These are phyloP conservation scores for Ornithoptera priamus DNA, from an alignment of 2,888 invertebrate genomes.

Conservation along the genomic window DNA sequence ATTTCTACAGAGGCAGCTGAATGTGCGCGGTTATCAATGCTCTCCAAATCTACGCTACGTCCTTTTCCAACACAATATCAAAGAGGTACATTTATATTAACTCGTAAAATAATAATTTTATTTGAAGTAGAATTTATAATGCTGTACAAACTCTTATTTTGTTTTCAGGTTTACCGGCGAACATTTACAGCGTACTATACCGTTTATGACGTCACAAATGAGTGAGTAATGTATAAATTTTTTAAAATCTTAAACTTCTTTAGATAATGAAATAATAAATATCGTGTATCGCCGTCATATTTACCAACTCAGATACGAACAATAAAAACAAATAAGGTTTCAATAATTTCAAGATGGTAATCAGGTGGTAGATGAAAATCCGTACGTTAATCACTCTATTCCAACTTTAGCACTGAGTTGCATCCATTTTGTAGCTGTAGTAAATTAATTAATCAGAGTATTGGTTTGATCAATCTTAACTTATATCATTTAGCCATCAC, in stretches of 20 bases:
- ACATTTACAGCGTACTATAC: slow-evolving; percentile 94
- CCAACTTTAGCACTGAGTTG: too few species aligned
- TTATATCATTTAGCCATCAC: slow-evolving; percentile 83
- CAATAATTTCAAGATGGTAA: too few species aligned
- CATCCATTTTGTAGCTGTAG: too few species aligned
- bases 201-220: slow-evolving; percentile 94
- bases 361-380: too few species aligned
- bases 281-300: neutral
- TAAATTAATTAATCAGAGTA: neutral
- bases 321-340: too few species aligned
- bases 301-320: neutral
- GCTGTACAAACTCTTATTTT: slow-evolving; percentile 37
- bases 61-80: slow-evolving; percentile 93
- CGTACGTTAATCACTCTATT: too few species aligned
- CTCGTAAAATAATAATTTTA: neutral
- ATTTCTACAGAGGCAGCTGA: slow-evolving; percentile 87
- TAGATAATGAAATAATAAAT: neutral
- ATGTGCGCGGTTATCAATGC: slow-evolving; percentile 92
- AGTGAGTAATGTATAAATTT: slow-evolving; percentile 80
- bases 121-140: neutral
- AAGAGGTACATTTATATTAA: slow-evolving; percentile 81
- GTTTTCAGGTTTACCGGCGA: slow-evolving; percentile 89
- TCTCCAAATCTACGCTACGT: slow-evolving; percentile 92
- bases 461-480: neutral
- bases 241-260: too few species aligned